Evolutionary conservation across 2,888 invertebrate species (phyloP).

Genomic region (Pyrocoelia pectoralis): DNA sequence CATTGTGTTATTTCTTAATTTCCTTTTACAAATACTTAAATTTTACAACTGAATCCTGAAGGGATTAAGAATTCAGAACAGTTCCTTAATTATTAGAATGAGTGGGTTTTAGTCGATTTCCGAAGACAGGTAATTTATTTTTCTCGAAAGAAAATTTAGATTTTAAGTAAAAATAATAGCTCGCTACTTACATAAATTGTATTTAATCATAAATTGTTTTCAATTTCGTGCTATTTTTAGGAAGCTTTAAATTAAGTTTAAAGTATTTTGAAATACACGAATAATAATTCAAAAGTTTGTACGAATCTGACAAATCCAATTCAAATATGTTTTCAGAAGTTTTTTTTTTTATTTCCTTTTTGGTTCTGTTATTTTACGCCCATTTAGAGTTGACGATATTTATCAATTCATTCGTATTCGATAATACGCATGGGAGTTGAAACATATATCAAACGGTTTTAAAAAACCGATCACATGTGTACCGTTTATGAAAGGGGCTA

Average conservation of each 20-base stretch:
- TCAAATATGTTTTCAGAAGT: conserved; percentile 4
- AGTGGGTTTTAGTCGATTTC: background rate
- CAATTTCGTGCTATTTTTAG: no score
- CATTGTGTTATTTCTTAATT: no score
- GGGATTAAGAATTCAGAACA: background rate
- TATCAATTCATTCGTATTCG: conserved; percentile 5
- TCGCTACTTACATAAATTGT: background rate
- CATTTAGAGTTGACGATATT: conserved; percentile 6
- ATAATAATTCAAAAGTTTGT: background rate
- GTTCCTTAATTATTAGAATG: background rate
- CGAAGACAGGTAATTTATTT: conserved; percentile 7
- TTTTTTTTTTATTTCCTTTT: conserved; percentile 9
- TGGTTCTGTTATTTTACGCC: conserved; percentile 10
- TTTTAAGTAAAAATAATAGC: background rate
- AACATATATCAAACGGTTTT: conserved; percentile 5
- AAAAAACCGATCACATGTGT: conserved; percentile 4
- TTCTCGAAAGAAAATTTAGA: background rate
- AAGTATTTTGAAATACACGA: no score
- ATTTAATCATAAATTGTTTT: no score
- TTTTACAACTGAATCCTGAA: background rate
- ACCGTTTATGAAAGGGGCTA: background rate
- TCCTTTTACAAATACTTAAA: background rate
- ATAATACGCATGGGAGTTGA: conserved; percentile 2
- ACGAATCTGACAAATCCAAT: conserved; percentile 7
- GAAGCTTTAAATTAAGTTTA: no score